Evolutionary conservation across 2,888 invertebrate genomes (phyloP), one percentile per base, ranked within the genome.

Genomic region (Psylliodes chrysocephalus): DNA sequence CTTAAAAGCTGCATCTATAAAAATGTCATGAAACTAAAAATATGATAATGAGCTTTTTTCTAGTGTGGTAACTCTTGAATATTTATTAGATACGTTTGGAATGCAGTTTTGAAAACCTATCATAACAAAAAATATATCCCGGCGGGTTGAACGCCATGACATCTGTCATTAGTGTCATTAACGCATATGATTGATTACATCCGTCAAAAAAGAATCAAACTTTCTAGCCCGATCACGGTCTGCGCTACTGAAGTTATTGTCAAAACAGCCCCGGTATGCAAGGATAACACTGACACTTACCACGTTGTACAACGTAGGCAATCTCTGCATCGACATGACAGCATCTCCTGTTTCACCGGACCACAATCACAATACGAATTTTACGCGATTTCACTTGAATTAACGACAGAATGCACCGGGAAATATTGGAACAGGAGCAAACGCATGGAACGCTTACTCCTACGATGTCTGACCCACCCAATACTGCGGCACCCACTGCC

Each of bases 381-480:
- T 66, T 22, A 64, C 62, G 70, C 62, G 61, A 44, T 57, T 22
- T 19, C 53, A 54, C 64, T 52, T 40, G 51, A 64, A 64, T 63
- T 57, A 61, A 44, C 33, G 33, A n/a, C n/a, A 30, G 53, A 57
- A 61, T 68, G 30, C 61, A 67, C 38, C 64, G 49, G 69, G 66
- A 68, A 66, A 65, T 61, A 68, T 66, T 60, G 42, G 40, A 28
- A 52, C 52, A 54, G 57, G 65, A 68, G 66, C 74, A 57, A 70
- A 73, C 73, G 74, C 74, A 74, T 74, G 73, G 70, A 70, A 74
- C 72, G 74, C 71, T 71, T 70, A 70, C 73, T 74, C 71, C 72
- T 75, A 79, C 81, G 81, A 81, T 79, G 82, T 82, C 82, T 82
- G 82, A 82, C 82, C 82, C 82, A 82, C 82, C 82, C 82, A 82